Conservation (phyloP, 2,888 invertebrate genomes). For the Megalurothrips usitatus region DNA sequence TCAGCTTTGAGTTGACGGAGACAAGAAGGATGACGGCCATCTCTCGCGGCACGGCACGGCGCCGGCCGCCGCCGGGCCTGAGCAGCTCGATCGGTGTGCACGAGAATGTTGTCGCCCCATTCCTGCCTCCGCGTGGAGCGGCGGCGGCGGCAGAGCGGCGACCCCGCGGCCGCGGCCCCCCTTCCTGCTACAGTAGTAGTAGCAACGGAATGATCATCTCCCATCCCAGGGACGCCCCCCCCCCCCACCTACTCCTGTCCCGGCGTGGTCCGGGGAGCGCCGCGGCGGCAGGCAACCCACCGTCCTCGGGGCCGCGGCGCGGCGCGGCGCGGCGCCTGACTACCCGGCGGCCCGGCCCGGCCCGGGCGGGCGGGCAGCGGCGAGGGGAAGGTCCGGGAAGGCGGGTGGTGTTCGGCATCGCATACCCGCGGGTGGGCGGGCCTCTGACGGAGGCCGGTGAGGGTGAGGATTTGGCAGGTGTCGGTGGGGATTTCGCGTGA, state of each 20-base stretch:
- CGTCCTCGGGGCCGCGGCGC: not conserved
- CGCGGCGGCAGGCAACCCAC: not conserved
- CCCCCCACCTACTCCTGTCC: not conserved
- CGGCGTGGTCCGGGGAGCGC: not conserved
- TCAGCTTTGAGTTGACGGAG: not conserved
- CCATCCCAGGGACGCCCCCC: not conserved
- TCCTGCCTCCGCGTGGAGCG: not conserved
- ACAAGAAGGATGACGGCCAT: not conserved
- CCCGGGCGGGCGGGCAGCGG: too few relatives aligned
- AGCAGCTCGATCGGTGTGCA: not conserved
- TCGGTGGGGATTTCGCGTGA: too few relatives aligned
- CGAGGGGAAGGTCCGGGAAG: too few relatives aligned
- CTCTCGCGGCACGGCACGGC: not conserved
- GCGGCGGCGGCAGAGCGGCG: not conserved
- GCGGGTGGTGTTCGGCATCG: too few relatives aligned
- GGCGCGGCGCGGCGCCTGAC: too few relatives aligned
- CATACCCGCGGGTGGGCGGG: too few relatives aligned
- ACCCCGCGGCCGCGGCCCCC: not conserved
- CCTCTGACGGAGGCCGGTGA: too few relatives aligned
- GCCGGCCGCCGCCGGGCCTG: not conserved
- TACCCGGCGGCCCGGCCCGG: too few relatives aligned
- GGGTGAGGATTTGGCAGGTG: too few relatives aligned
- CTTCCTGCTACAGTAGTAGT: too few relatives aligned
- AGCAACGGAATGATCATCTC: too few relatives aligned
- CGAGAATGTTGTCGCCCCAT: not conserved